A percentile compares a stretch with the other conserved stretches of the same genome.
Conservation (phyloP, 2,888 invertebrate species). For the Odontomyia ornata region DNA sequence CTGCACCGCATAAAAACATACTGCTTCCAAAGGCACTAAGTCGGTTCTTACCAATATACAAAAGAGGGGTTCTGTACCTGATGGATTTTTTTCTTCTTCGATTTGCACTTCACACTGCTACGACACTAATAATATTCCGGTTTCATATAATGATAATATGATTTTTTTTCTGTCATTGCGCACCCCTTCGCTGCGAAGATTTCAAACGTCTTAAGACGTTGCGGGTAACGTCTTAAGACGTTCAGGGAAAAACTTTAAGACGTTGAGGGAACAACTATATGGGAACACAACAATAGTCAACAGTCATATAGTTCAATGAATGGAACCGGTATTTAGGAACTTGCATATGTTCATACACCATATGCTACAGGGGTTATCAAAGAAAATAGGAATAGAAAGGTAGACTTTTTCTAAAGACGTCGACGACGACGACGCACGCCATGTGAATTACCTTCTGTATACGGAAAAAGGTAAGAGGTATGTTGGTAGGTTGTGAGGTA, state of each 20-base stretch:
- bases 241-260: conserved; percentile 48
- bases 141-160: background rate
- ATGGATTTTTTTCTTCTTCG: background rate
- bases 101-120: too few relatives aligned
- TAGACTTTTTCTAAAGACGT: background rate
- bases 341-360: conserved; percentile 23
- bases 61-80: background rate
- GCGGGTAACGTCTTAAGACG: conserved; percentile 46
- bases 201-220: conserved; percentile 26
- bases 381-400: background rate
- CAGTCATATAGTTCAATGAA: conserved; percentile 44
- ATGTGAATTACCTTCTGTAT: conserved; percentile 24
- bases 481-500: background rate
- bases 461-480: background rate
- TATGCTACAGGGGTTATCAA: conserved; percentile 13
- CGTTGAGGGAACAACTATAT: conserved; percentile 41
- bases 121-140: too few relatives aligned
- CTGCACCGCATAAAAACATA: too few relatives aligned
- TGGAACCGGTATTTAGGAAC: conserved; percentile 46
- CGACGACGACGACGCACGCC: conserved; percentile 39
- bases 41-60: background rate
- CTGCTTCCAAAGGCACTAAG: background rate
- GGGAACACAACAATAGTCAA: conserved; percentile 31
- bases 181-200: conserved; percentile 21
- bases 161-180: conserved; percentile 21